phyloP scores from a whole-genome alignment of 2,113 vertebrate genomes.

The Anser brachyrhynchus region DNA sequence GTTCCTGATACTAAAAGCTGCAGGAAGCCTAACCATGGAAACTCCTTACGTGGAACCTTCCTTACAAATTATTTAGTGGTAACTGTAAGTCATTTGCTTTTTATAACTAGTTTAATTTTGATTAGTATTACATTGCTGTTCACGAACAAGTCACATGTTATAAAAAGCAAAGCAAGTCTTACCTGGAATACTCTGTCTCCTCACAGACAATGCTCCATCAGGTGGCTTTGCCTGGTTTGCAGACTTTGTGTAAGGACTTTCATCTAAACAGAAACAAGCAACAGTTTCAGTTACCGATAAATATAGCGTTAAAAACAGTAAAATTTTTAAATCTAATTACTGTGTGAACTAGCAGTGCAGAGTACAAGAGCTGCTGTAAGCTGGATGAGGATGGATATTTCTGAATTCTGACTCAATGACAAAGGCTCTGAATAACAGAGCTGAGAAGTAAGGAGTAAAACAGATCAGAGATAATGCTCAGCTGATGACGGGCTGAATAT shows the following conservation, averaged over 20 bases:
- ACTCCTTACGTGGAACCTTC: not conserved
- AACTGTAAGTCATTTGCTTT: constrained; percentile 17
- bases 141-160: not conserved
- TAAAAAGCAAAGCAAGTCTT: constrained; percentile 66
- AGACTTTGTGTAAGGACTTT: constrained; percentile 97
- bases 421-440: not conserved
- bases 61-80: not conserved
- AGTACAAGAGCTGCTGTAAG: not conserved
- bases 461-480: not conserved
- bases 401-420: not conserved
- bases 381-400: not conserved
- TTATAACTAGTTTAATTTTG: constrained; percentile 18
- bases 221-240: constrained; percentile 89
- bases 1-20: not conserved
- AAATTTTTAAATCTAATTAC: not conserved
- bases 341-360: not conserved
- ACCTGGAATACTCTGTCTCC: constrained; percentile 99
- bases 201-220: constrained; percentile 94
- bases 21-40: not conserved
- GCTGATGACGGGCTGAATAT: not conserved
- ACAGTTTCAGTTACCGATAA: constrained; percentile 53
- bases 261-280: constrained; percentile 88
- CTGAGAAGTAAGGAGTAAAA: not conserved
- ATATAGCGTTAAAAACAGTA: not conserved
- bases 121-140: not conserved